Evolutionary conservation across 1,140 invertebrate species (phyloP), one percentile per base, ranked within the genome.

Genomic region (Heterodera carotae): DNA sequence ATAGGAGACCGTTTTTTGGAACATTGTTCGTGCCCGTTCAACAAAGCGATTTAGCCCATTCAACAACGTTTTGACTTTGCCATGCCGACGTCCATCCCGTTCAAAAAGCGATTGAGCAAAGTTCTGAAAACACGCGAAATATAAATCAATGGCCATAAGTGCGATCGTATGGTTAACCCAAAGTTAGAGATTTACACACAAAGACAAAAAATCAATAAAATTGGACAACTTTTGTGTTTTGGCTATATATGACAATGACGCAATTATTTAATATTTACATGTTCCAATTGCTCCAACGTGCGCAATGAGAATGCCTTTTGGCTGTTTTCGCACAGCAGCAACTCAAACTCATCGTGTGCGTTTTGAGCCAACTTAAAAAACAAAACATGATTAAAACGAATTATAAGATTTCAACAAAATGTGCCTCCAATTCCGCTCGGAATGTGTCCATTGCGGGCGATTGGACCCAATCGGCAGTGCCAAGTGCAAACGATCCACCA

Each of bases 11-110:
- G 36, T 10, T 25, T 60, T 79, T 36, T 56, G 67, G 27, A 79
- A 79, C 3, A 81, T 81, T 18, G 25, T 81, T 27, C 36, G 8
- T 25, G 81, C 81, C 53, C 53, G 60, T 25, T 81, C 78, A 10
- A 79, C 77, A 74, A 79, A 79, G 10, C 69, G 12, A 12, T 43
- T 39, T 2, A 80, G 56, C n/a, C 31, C 8, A 25, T 59, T 18
- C 43, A 39, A 18, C 67, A 60, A 56, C 43, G 56, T 72, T 27
- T n/a, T 27, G 27, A 80, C 27, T 75, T 80, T 81, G 22, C 18
- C 34, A 48, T 78, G 77, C n/a, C 56, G 25, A 10, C 31, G 68
- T 27, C 68, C 68, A 18, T 79, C 80, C 48, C 78, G 39, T 71
- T 79, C 76, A 27, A 79, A 75, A 2, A 79, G 25, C n/a, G 78